These are phyloP conservation scores for Camponotus vicinus DNA, from an alignment of 1,140 invertebrate species.

Conservation along the genomic window DNA sequence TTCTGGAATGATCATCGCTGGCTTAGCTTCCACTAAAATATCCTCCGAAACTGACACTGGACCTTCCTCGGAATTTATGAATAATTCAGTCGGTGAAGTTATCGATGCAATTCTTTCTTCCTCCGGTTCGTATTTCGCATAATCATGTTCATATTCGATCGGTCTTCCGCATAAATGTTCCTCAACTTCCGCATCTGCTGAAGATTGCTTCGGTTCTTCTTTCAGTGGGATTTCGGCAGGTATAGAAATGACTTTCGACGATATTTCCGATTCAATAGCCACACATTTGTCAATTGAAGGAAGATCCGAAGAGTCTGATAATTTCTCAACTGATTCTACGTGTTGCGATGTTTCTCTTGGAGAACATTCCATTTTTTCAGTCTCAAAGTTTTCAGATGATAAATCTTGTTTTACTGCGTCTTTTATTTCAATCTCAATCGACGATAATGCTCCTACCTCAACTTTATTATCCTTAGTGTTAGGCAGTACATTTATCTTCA, in stretches of 20 bases:
- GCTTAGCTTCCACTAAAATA: slow-evolving; percentile 66
- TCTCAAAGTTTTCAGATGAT: too few relatives aligned
- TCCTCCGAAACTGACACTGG: slow-evolving; percentile 73
- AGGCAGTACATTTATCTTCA: slow-evolving; percentile 38
- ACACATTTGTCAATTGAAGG: not conserved
- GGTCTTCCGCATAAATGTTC: not conserved
- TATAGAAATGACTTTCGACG: not conserved
- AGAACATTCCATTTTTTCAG: not conserved
- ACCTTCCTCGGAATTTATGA: slow-evolving; percentile 69
- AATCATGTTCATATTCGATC: slow-evolving; percentile 47
- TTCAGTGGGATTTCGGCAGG: not conserved
- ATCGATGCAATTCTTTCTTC: not conserved
- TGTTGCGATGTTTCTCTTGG: not conserved
- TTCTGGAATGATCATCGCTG: slow-evolving; percentile 70
- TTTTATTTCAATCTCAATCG: too few relatives aligned
- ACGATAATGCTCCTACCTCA: too few relatives aligned
- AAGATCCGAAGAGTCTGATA: slow-evolving; percentile 9
- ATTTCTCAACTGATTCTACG: not conserved
- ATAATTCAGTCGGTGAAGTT: not conserved
- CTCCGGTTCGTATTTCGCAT: slow-evolving; percentile 11
- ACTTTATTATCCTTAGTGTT: not conserved
- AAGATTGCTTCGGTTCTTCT: not conserved
- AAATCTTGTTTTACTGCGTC: too few relatives aligned
- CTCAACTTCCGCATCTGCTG: not conserved
- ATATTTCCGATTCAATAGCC: not conserved